Conservation (phyloP, 1,140 invertebrate species). For the Conopomorpha cramerella region DNA sequence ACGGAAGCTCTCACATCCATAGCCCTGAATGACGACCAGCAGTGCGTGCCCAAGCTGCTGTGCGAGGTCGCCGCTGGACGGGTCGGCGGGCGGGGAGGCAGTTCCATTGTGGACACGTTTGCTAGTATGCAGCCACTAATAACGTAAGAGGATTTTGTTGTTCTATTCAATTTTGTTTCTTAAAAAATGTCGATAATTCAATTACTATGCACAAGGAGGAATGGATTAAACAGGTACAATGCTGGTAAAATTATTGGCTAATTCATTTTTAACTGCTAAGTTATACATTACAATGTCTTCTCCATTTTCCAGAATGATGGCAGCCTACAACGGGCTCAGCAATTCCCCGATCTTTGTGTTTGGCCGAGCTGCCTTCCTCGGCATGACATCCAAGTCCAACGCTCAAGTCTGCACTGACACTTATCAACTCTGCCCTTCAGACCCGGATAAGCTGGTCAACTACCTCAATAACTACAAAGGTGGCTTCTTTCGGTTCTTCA, state of each 20-base stretch:
- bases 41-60: constrained; percentile 76
- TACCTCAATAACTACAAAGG: constrained; percentile 87
- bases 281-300: no score
- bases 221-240: no score
- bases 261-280: no score
- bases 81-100: constrained; percentile 47
- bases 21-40: constrained; percentile 73
- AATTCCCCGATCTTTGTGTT: constrained; percentile 70
- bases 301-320: constrained; percentile 28
- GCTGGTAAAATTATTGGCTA: constrained; percentile 3
- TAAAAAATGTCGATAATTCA: no score
- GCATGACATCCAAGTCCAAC: constrained; percentile 67
- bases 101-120: constrained; percentile 56
- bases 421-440: constrained; percentile 75
- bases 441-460: constrained; percentile 71
- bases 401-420: constrained; percentile 65
- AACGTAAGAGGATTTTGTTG: no score
- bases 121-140: constrained; percentile 67
- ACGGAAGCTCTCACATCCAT: constrained; percentile 71
- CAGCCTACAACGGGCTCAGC: constrained; percentile 48
- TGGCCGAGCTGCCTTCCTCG: constrained; percentile 72
- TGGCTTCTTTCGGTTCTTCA: constrained; percentile 81
- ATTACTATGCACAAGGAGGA: no score
- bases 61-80: constrained; percentile 74
- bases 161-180: no score